A percentile compares a stretch with the other conserved stretches of the same genome.
Conservation (phyloP, 2,113 vertebrate genomes). For the Anoura caudifer region DNA sequence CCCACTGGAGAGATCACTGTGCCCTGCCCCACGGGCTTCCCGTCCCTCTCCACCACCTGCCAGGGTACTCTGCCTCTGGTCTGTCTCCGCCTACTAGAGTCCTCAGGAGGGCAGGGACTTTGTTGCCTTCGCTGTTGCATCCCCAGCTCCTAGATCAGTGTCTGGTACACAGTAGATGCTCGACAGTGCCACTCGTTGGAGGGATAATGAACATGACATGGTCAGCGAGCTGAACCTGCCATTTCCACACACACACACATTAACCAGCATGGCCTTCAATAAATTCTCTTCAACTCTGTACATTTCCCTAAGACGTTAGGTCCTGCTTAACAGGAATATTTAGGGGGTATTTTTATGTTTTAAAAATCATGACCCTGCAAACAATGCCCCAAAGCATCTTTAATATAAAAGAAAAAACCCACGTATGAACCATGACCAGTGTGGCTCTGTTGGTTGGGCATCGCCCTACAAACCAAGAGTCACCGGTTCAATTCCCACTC, state of each 20-base stretch:
- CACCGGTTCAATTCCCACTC: too few relatives aligned
- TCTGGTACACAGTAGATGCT: background rate
- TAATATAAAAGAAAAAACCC: background rate
- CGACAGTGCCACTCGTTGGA: background rate
- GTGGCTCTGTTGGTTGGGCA: too few relatives aligned
- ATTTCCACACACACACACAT: too few relatives aligned
- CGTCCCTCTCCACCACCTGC: background rate
- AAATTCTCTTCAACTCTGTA: background rate
- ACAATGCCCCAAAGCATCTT: background rate
- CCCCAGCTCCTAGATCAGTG: background rate
- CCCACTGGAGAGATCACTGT: background rate
- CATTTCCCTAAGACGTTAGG: background rate
- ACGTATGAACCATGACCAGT: too few relatives aligned
- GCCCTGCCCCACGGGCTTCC: background rate
- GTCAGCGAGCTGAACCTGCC: background rate
- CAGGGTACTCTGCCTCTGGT: rapidly evolving
- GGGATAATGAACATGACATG: background rate
- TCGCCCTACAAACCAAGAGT: too few relatives aligned
- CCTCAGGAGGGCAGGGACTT: too few relatives aligned
- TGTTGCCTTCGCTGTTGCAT: background rate
- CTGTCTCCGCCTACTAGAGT: background rate
- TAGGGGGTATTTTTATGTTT: background rate
- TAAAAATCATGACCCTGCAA: background rate
- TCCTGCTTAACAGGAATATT: background rate
- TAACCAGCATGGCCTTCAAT: background rate